These are phyloP conservation scores for Cephus spinipes DNA, from an alignment of 2,888 invertebrate genomes.

Conservation along the genomic window DNA sequence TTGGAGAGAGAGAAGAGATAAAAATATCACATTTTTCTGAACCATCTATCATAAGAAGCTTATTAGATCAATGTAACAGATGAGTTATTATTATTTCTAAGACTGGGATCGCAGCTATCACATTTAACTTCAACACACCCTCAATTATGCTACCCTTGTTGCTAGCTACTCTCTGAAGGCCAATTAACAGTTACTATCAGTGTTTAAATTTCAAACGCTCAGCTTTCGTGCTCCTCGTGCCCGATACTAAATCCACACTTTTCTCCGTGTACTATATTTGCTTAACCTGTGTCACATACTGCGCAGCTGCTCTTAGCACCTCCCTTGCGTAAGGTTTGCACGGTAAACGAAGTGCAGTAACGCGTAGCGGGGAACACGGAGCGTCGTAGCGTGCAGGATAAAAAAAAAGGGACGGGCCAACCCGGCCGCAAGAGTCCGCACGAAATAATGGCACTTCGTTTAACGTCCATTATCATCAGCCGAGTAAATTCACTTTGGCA, in stretches of 20 bases:
- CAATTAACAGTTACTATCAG: background rate
- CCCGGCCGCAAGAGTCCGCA: background rate
- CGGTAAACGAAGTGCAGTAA: background rate
- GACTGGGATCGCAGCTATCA: background rate
- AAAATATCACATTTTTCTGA: conserved; percentile 10
- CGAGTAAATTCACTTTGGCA: conserved; percentile 1
- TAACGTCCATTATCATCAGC: background rate
- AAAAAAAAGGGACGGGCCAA: background rate
- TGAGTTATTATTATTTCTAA: background rate
- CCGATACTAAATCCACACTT: background rate
- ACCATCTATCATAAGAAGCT: background rate
- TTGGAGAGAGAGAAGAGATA: background rate
- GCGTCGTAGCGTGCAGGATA: background rate
- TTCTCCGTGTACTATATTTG: background rate
- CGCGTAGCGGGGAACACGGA: too few relatives aligned
- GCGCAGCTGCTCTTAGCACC: background rate
- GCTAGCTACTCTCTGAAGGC: background rate
- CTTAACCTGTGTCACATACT: background rate
- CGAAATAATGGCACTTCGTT: background rate
- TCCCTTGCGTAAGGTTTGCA: background rate
- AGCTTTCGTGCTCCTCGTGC: background rate
- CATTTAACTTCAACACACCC: background rate
- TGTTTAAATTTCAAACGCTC: background rate
- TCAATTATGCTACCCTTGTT: background rate
- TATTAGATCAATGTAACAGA: background rate